Conservation (phyloP, 2,888 invertebrate genomes). For the Nesidiocoris tenuis region DNA sequence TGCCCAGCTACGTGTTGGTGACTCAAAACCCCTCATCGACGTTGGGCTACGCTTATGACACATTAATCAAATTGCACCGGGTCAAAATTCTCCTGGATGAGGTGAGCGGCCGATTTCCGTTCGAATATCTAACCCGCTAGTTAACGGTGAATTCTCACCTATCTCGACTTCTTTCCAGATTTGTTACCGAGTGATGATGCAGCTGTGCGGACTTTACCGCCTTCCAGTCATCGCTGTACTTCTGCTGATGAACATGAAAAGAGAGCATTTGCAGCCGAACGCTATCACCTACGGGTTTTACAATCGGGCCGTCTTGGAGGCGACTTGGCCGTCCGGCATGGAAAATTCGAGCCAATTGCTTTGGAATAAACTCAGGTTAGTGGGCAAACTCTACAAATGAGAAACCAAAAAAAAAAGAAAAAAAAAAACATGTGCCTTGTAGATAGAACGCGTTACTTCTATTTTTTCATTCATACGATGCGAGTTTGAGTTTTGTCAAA, state of each 20-base stretch:
- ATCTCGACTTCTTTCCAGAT: slow-evolving; percentile 60
- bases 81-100: slow-evolving; percentile 82
- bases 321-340: slow-evolving; percentile 87
- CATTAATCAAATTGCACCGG: slow-evolving; percentile 81
- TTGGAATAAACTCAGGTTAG: slow-evolving; percentile 83
- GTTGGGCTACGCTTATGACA: slow-evolving; percentile 77
- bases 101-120: slow-evolving; percentile 58
- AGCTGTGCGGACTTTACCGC: slow-evolving; percentile 92
- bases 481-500: no score
- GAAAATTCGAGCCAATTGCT: slow-evolving; percentile 77
- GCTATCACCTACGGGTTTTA: slow-evolving; percentile 95
- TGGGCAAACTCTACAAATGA: neutral
- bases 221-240: slow-evolving; percentile 93
- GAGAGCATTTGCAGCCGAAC: slow-evolving; percentile 90
- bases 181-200: slow-evolving; percentile 98
- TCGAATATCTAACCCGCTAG: no score
- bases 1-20: slow-evolving; percentile 79
- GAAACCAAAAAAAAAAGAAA: no score
- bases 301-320: slow-evolving; percentile 83
- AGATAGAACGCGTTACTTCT: no score
- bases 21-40: slow-evolving; percentile 72
- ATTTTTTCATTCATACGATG: no score
- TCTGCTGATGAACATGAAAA: slow-evolving; percentile 85
- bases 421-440: no score
- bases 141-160: no score